Evolutionary conservation across 2,888 invertebrate genomes (phyloP), one percentile per base, ranked within the genome.

Genomic region (Drosophila leonis): DNA sequence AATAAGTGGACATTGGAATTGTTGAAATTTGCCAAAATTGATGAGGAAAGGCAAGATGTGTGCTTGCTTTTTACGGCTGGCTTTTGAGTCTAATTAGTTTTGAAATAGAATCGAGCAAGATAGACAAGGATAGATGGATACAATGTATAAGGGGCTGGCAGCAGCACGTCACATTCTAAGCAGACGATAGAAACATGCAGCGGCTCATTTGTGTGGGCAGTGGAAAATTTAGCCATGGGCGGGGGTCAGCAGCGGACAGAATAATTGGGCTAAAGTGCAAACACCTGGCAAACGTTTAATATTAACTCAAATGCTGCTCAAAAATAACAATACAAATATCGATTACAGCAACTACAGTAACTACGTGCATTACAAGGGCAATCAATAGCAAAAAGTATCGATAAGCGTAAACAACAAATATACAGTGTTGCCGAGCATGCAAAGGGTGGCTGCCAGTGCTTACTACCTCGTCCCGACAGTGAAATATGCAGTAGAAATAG

Each of bases 401-500:
- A 39, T 33, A 33, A 57, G 49, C 33, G 10, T 15, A 15, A 44
- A 55, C 51, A 55, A 37, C 42, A 56, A 27, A 42, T n/a, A 49
- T 54, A 20, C 62, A 78, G 57, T 66, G 61, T 55, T 77, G 71
- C 27, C n/a, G 41, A 54, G 54, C 72, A 69, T 67, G 61, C 70
- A 67, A 66, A 56, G 59, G 57, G 39, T 42, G 61, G 55, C 64
- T 67, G 59, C 67, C 39, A 59, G 63, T 62, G 80, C 52, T 62
- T 62, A 75, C 88, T 90, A 90, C 91, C 91, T 90, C 83, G 86
- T 83, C 86, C 86, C 83, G 56, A 83, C 80, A 69, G 88, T 90
- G 64, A 86, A 83, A 80, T 88, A 84, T 69, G 78, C 66, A 65
- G 78, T 75, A 65, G 73, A 46, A 64, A 82, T 71, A 57, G 80